Evolutionary conservation across 1,140 invertebrate genomes (phyloP), one percentile per base, ranked within the genome.

Genomic region (Macrosteles quadrilineatus): DNA sequence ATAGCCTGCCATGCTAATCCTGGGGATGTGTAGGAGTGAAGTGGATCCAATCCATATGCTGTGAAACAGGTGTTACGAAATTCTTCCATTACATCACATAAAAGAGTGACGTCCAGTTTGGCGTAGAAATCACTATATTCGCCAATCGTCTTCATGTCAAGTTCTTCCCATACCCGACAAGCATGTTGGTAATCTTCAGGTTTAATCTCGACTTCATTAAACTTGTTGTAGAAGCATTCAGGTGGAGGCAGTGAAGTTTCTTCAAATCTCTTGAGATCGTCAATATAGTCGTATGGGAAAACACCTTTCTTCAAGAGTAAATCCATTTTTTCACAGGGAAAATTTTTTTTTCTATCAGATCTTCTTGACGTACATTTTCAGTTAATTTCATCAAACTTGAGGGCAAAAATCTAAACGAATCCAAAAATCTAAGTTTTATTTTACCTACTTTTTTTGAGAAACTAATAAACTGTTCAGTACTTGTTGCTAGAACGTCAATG

Each of bases 11-110:
- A 84, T 23, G 76, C 73, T 14, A 81, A 74, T 4, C 78, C 78
- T 6, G 81, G 81, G 1, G 76, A 57, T 3, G 80, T 80, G 31
- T 68, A 76, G 74, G 80, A 83, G 36, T 80, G 75, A 27, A 71
- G 12, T 4, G 70, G 65, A 67, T 77, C 72, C 0, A 75, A 23
- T 32, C 69, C 45, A 68, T 73, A 76, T 29, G 6, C 64, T 19
- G 32, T 14, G 23, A 68, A 21, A 67, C 78, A 78, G 4, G 74
- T 67, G 6, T 62, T 36, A 67, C 81, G 53, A 75, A 82, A 83
- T 67, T 80, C 81, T 78, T 81, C 76, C 73, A 83, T 82, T 29
- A 82, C 70, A 73, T 82, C 80, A 3, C 75, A 67, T 29, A 83
- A 73, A 14, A 83, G 55, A n/a, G 83, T 67, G 11, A 83, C 79